Conservation (phyloP, 2,113 vertebrate species). For the Ahaetulla prasina region DNA sequence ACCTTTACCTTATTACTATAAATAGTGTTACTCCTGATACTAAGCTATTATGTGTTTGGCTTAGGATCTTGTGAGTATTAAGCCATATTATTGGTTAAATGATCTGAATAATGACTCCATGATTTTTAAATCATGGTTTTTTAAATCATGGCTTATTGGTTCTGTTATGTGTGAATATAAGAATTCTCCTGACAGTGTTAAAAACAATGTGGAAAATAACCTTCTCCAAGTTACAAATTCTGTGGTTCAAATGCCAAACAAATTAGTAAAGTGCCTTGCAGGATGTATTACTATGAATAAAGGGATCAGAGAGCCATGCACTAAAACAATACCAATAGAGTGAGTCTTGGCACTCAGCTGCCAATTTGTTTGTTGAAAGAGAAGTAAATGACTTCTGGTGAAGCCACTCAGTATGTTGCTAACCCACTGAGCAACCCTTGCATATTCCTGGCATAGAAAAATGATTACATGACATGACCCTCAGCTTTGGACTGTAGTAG, state of each 20-base stretch:
- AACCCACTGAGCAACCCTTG: background rate
- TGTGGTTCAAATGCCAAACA: background rate
- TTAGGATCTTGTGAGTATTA: too few relatives aligned
- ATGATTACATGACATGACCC: background rate
- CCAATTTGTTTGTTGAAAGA: too few relatives aligned
- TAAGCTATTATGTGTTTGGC: too few relatives aligned
- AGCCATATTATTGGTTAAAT: too few relatives aligned
- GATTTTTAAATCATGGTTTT: too few relatives aligned
- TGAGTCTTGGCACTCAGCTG: background rate
- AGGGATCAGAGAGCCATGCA: too few relatives aligned
- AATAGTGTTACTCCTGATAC: too few relatives aligned
- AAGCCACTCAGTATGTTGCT: background rate
- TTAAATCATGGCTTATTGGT: too few relatives aligned
- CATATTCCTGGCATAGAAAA: background rate
- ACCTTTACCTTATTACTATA: too few relatives aligned
- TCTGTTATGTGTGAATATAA: background rate
- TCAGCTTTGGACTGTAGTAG: background rate
- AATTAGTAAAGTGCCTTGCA: background rate
- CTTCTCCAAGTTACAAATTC: background rate
- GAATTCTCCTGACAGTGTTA: too few relatives aligned
- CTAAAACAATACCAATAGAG: too few relatives aligned
- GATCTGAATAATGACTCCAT: too few relatives aligned
- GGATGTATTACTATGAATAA: background rate
- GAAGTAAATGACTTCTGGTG: background rate
- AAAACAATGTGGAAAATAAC: background rate